Evolutionary conservation across 2,888 invertebrate genomes (phyloP).

Genomic region (Sycophila texana): DNA sequence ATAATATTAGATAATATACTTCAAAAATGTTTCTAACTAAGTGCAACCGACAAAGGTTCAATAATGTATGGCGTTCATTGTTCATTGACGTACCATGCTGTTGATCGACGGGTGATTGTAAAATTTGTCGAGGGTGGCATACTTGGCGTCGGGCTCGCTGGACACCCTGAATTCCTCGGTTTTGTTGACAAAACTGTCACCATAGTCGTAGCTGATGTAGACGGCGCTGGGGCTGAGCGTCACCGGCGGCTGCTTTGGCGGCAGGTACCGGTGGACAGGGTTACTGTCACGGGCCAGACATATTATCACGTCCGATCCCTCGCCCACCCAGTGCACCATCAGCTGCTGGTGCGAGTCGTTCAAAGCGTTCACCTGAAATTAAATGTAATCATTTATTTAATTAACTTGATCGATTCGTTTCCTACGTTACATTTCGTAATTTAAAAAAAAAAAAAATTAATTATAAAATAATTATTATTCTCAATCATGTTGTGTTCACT

Average conservation of each 20-base stretch:
- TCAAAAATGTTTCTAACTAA: too few relatives aligned
- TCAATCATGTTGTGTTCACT: too few relatives aligned
- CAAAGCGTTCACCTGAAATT: slow-evolving; percentile 83
- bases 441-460: too few relatives aligned
- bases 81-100: slow-evolving; percentile 39
- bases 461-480: too few relatives aligned
- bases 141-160: slow-evolving; percentile 71
- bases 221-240: slow-evolving; percentile 82
- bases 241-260: slow-evolving; percentile 60
- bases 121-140: slow-evolving; percentile 88
- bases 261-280: slow-evolving; percentile 70
- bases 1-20: too few relatives aligned
- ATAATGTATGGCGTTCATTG: too few relatives aligned
- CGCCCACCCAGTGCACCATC: slow-evolving; percentile 95
- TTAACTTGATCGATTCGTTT: too few relatives aligned
- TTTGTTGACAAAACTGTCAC: slow-evolving; percentile 86
- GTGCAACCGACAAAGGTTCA: too few relatives aligned
- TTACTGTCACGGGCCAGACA: slow-evolving; percentile 88
- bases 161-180: slow-evolving; percentile 82
- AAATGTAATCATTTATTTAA: background rate
- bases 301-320: slow-evolving; percentile 90
- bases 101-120: slow-evolving; percentile 77
- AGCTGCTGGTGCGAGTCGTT: slow-evolving; percentile 92
- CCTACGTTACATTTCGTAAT: too few relatives aligned
- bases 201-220: slow-evolving; percentile 92